Percentiles rank a stretch among this genome's conserved stretches.
Conservation (phyloP, 1,140 invertebrate genomes). For the Pygmarrhopalites habei region DNA sequence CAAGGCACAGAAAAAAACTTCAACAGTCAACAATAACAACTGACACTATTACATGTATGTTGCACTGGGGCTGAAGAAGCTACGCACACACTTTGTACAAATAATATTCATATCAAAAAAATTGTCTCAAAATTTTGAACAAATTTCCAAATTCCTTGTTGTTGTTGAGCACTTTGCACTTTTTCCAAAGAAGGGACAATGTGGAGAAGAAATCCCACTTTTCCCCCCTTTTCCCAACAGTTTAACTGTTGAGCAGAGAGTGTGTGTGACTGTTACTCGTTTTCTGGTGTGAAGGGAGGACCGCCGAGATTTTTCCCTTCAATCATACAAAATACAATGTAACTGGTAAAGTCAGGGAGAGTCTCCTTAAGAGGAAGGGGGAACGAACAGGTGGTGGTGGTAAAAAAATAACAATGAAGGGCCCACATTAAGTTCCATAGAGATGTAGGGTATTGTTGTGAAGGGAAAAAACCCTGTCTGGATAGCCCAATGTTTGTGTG, state of each 20-base stretch:
- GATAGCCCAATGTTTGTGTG: background rate
- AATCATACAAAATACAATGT: background rate
- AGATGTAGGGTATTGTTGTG: background rate
- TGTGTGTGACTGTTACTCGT: background rate
- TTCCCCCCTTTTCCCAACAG: too few relatives aligned
- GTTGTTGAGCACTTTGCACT: too few relatives aligned
- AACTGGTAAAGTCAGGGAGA: background rate
- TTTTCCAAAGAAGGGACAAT: too few relatives aligned
- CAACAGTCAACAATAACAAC: too few relatives aligned
- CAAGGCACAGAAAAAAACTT: too few relatives aligned
- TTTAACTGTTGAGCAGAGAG: background rate
- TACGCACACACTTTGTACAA: too few relatives aligned
- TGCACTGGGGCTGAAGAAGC: too few relatives aligned
- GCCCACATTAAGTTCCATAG: background rate
- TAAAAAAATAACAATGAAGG: constrained; percentile 3
- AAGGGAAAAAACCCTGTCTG: background rate
- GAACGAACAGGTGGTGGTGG: background rate
- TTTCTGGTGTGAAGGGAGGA: background rate
- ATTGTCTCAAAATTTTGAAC: too few relatives aligned
- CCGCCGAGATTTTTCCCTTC: background rate
- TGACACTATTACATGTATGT: too few relatives aligned
- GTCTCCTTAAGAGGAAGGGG: background rate
- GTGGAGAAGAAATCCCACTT: too few relatives aligned
- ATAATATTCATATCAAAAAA: too few relatives aligned
- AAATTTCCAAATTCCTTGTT: too few relatives aligned